A percentile compares a stretch with the other conserved stretches of the same genome.
These are phyloP conservation scores for Megathymus violae DNA, from an alignment of 1,140 invertebrate species.

Conservation along the genomic window DNA sequence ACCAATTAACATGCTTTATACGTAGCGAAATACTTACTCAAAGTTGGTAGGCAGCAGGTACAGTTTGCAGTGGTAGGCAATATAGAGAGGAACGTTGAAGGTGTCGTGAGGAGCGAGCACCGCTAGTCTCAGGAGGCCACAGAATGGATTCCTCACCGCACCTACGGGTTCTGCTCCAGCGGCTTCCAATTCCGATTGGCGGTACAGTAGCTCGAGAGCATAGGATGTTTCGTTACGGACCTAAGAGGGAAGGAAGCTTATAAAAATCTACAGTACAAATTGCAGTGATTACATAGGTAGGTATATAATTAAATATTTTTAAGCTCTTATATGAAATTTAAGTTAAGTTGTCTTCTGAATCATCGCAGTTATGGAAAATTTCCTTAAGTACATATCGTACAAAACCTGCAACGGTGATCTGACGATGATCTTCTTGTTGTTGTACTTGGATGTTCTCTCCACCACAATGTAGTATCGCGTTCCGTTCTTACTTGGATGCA, in stretches of 20 bases:
- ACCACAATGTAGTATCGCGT: constrained; percentile 88
- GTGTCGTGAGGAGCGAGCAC: constrained; percentile 89
- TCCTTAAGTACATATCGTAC: no score
- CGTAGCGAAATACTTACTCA: constrained; percentile 68
- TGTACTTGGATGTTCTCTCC: constrained; percentile 86
- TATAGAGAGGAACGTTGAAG: constrained; percentile 90
- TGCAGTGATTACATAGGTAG: no score
- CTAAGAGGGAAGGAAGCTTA: no score
- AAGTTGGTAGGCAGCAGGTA: constrained; percentile 89
- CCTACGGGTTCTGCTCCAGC: constrained; percentile 86
- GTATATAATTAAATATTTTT: no score
- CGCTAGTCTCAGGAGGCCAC: constrained; percentile 88
- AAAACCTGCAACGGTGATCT: constrained; percentile 92
- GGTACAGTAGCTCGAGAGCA: constrained; percentile 89
- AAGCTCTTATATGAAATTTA: no score
- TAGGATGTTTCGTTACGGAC: constrained; percentile 91
- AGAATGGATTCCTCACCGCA: constrained; percentile 90
- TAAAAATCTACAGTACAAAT: no score
- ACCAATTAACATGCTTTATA: no score
- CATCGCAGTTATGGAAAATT: no score
- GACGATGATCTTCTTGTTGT: constrained; percentile 86
- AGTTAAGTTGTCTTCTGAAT: no score
- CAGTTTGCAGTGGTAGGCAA: constrained; percentile 92
- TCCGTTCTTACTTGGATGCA: constrained; percentile 87
- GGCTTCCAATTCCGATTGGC: constrained; percentile 87